Evolutionary conservation across 2,888 invertebrate genomes (phyloP), one percentile per base, ranked within the genome.

Genomic region (Theodoxus fluviatilis): DNA sequence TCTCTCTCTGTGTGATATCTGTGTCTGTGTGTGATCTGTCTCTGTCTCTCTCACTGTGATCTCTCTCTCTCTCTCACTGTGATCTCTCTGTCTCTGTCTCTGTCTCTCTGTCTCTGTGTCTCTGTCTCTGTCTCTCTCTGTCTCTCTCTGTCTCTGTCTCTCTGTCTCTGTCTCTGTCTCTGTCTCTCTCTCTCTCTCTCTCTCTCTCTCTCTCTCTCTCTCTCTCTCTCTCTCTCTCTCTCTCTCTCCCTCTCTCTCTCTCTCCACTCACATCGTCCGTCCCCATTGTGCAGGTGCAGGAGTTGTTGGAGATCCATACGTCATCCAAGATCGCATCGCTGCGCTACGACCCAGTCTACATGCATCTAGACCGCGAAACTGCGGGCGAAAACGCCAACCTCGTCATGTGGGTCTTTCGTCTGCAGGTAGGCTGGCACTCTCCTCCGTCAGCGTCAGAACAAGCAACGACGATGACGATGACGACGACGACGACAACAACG

Each of bases 341-440:
- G 3, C 74, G 76, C 55, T 78, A 77, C 67, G 79, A 79, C 69
- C 78, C 78, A 0, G 73, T 78, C 0, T 76, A 75, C 18, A 74
- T 75, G 1, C 75, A 77, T 40, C 15, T 68, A 47, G 65, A 57
- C n/a, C n/a, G n/a, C n/a, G n/a, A n/a, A n/a, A n/a, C n/a, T n/a
- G 38, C 25, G 15, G 37, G 63, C 2, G 43, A 52, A 6, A 35
- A 43, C 52, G 57, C 55, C 22, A 49, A 47, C 25, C 43, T 33
- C 15, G 52, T 38, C 40, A 43, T 65, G 47, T 80, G 79, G 79
- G 74, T 79, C 47, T 68, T 78, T 22, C 71, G 75, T 12, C 73
- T 80, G 57, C 64, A 66, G 25, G 74, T n/a, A n/a, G n/a, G n/a
- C n/a, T n/a, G n/a, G n/a, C n/a, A n/a, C n/a, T n/a, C n/a, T n/a